Evolutionary conservation across 2,888 invertebrate species (phyloP).

Genomic region (Sturmia bella): DNA sequence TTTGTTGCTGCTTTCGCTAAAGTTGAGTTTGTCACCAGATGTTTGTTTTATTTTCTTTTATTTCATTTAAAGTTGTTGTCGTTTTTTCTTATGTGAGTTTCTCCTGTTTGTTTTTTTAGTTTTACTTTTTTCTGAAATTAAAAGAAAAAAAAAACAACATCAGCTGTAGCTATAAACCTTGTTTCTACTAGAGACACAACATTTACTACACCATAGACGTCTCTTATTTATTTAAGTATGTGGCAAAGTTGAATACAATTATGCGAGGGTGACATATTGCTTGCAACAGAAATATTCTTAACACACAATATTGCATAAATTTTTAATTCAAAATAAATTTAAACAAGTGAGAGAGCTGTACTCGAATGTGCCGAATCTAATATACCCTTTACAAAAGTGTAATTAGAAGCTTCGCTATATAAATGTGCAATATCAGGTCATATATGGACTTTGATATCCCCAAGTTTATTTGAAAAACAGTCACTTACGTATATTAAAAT

Average conservation of each 20-base stretch:
- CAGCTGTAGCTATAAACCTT: constrained; percentile 23
- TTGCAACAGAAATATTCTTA: too few species aligned
- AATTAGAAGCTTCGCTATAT: too few species aligned
- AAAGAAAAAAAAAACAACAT: constrained; percentile 48
- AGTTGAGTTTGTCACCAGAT: constrained; percentile 68
- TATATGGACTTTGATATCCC: too few species aligned
- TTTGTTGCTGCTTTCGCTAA: constrained; percentile 30
- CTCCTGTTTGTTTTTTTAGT: constrained; percentile 50
- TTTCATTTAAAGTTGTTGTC: constrained; percentile 56
- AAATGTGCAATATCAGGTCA: too few species aligned
- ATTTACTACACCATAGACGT: constrained; percentile 48
- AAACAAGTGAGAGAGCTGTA: too few species aligned
- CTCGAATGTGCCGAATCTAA: too few species aligned
- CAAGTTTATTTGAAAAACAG: too few species aligned
- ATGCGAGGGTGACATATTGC: constrained; percentile 34
- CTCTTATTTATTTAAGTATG: constrained; percentile 54
- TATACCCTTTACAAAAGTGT: too few species aligned
- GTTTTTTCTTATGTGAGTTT: constrained; percentile 40
- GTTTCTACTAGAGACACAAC: constrained; percentile 6
- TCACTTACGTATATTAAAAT: too few species aligned
- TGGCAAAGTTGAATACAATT: constrained; percentile 35
- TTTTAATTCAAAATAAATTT: too few species aligned
- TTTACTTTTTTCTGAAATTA: constrained; percentile 6
- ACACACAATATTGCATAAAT: too few species aligned
- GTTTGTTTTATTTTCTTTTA: constrained; percentile 64